A percentile compares a stretch with the other conserved stretches of the same genome.
phyloP scores from a whole-genome alignment of 2,797 vertebrate species.

The Chiroxiphia lanceolata region DNA sequence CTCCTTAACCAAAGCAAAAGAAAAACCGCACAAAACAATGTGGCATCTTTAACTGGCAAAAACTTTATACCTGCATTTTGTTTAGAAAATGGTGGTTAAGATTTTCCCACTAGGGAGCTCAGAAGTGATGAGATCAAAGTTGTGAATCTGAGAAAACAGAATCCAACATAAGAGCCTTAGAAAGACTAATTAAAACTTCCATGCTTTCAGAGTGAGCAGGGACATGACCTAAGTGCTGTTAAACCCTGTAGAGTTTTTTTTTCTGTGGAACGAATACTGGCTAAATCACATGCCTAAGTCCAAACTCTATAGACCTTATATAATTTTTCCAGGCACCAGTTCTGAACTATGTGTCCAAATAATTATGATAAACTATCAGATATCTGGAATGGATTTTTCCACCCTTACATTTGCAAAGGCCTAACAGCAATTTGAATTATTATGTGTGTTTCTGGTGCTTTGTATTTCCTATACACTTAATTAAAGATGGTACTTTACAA shows the following conservation, averaged over 20 bases:
- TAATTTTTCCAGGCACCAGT: slow-evolving; percentile 33
- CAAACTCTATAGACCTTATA: background rate
- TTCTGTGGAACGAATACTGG: background rate
- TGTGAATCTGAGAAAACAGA: background rate
- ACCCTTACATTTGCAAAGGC: background rate
- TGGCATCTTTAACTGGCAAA: background rate
- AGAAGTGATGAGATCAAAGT: background rate
- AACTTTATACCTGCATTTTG: background rate
- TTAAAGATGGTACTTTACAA: background rate
- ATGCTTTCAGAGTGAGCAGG: background rate
- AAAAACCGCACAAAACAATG: background rate
- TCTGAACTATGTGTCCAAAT: slow-evolving; percentile 38
- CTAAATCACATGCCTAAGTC: slow-evolving; percentile 23
- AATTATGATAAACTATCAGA: slow-evolving; percentile 56
- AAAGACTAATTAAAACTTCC: slow-evolving; percentile 16
- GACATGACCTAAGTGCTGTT: slow-evolving; percentile 9
- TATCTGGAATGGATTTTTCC: background rate
- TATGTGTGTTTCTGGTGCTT: background rate
- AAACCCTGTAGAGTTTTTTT: background rate
- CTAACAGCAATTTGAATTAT: background rate
- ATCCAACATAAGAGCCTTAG: background rate
- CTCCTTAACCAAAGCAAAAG: background rate
- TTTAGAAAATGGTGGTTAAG: background rate
- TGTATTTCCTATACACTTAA: slow-evolving; percentile 33
- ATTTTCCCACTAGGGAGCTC: background rate